phyloP scores from a whole-genome alignment of 2,797 vertebrate genomes.

The Microtus obscurus region DNA sequence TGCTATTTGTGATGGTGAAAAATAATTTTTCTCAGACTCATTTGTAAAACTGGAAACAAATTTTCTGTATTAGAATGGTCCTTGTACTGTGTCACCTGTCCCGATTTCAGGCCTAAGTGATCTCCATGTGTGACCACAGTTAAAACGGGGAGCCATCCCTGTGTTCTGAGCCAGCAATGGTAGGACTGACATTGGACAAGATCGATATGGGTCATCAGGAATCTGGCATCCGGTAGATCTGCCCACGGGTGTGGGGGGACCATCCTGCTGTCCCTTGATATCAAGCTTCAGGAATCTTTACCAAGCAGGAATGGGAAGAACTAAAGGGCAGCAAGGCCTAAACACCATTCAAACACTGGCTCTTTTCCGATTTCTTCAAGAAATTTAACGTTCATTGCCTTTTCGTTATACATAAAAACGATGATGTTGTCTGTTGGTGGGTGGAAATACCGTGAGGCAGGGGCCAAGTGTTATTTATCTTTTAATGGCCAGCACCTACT shows the following conservation, averaged over 20 bases:
- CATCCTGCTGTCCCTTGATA: neutral
- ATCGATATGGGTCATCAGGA: neutral
- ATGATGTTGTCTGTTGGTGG: neutral
- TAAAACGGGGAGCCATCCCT: neutral
- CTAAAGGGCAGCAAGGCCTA: neutral
- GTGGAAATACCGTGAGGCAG: neutral
- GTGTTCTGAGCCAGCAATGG: neutral
- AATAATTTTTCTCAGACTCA: neutral
- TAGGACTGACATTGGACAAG: neutral
- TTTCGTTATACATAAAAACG: constrained; percentile 31
- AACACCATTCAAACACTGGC: neutral
- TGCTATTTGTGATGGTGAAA: neutral
- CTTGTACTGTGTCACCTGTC: neutral
- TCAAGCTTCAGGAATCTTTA: neutral
- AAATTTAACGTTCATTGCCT: constrained; percentile 44
- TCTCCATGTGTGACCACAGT: neutral
- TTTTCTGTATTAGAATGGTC: neutral
- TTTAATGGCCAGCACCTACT: neutral
- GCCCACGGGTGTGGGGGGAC: neutral
- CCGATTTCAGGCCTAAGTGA: neutral
- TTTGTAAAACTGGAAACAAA: constrained; percentile 36
- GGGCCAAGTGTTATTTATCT: neutral
- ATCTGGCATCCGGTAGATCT: neutral
- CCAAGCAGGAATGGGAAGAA: neutral
- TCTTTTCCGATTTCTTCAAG: neutral